Percentiles rank a stretch among this genome's conserved stretches.
Evolutionary conservation across 2,113 vertebrate genomes (phyloP).

Genomic region (Tretioscincus oriximinensis): DNA sequence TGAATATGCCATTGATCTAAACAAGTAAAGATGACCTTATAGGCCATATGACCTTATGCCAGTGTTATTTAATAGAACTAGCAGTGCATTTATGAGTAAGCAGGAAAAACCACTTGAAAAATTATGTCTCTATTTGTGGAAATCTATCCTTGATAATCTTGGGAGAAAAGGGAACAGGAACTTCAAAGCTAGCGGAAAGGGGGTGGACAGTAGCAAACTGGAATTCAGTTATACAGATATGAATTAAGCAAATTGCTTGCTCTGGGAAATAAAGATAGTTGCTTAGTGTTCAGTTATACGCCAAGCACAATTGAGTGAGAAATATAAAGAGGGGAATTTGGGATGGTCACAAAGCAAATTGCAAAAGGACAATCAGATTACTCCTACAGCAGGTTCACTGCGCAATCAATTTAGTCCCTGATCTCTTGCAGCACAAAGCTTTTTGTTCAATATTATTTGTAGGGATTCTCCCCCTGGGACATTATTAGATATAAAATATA

Average conservation of each 20-base stretch:
- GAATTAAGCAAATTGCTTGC: constrained; percentile 17
- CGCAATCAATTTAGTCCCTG: background rate
- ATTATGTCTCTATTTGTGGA: background rate
- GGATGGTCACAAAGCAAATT: background rate
- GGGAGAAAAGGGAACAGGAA: background rate
- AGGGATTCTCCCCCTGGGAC: too few species aligned
- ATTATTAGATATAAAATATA: too few species aligned
- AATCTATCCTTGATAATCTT: background rate
- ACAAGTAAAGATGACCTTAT: background rate
- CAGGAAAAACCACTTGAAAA: background rate
- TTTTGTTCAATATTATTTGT: background rate
- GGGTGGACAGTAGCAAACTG: background rate
- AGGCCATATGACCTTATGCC: background rate
- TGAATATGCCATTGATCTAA: background rate
- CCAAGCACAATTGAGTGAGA: background rate
- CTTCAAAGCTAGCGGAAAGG: background rate
- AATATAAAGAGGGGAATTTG: background rate
- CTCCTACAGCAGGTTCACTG: constrained; percentile 1
- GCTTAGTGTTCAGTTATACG: background rate
- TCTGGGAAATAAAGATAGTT: background rate
- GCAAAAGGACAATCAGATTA: background rate
- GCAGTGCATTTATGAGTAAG: background rate
- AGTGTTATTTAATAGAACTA: background rate
- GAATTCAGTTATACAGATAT: background rate
- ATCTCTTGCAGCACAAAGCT: background rate